Evolutionary conservation across 2,797 vertebrate genomes (phyloP), one percentile per base, ranked within the genome.

Genomic region (Valencia hispanica): DNA sequence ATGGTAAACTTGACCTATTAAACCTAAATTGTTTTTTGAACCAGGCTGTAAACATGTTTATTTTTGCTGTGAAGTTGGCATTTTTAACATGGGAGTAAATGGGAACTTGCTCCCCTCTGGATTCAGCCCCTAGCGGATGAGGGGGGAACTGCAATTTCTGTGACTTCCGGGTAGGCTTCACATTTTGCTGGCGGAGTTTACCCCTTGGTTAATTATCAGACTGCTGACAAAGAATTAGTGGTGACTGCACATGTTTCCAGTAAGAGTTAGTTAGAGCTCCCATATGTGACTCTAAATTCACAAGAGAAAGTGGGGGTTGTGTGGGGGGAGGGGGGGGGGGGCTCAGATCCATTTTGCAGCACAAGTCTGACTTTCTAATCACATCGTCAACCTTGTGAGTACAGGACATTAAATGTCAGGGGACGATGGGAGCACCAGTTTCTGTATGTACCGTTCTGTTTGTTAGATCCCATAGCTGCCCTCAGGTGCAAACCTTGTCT

Each of bases 321-420:
- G n/a, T n/a, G n/a, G 68, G 79, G 66, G 70, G 81, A 86, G 50
- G 59, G 74, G 55, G 72, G 79, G 84, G 55, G 75, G 3, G 77
- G 85, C 86, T 89, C 88, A 87, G 47, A 80, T 17, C 20, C 77
- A 78, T 73, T 85, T 86, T 79, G 79, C 71, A 4, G 79, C 79
- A 71, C 69, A 75, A 79, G 86, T 86, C 76, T 59, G 84, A 87
- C 87, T 93, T 89, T 89, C 82, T 78, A 87, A 91, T 90, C 89
- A 92, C 85, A 89, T 66, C 84, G 83, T 91, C 90, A 87, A 76
- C 85, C 84, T 77, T 82, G 86, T 85, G 85, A 85, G 86, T 80
- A 70, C 82, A 84, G 89, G 85, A 90, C 92, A 89, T 89, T 82
- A 92, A 90, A 91, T 92, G 92, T 90, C 91, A 89, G 71, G 72